Conservation (phyloP, 30 jellyfish, hydroid and myxozoan genomes). For the Turritopsis dohrnii region DNA sequence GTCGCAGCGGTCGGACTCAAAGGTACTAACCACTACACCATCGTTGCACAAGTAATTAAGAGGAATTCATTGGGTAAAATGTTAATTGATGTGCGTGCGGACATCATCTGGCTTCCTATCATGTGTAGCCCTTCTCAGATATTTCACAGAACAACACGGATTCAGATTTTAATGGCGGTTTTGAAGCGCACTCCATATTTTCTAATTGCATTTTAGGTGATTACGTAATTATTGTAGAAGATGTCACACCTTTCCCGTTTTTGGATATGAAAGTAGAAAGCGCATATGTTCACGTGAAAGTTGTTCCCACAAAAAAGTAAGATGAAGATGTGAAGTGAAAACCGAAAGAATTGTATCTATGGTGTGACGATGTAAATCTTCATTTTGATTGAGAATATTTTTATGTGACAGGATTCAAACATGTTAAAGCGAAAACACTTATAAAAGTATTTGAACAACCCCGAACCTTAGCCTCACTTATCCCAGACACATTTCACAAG, state of each 20-base stretch:
- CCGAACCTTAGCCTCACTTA: too few species aligned
- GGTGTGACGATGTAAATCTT: too few species aligned
- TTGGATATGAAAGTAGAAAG: conserved; percentile 55
- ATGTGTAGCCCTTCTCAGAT: too few species aligned
- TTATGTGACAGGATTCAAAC: too few species aligned
- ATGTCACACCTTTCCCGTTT: conserved; percentile 71
- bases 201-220: conserved; percentile 50
- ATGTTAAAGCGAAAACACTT: too few species aligned
- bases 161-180: not conserved
- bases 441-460: too few species aligned
- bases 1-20: not conserved
- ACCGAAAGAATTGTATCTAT: not conserved
- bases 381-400: too few species aligned
- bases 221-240: conserved; percentile 79
- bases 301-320: conserved; percentile 15
- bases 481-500: too few species aligned
- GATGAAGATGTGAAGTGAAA: not conserved
- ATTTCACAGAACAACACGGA: too few species aligned
- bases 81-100: too few species aligned
- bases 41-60: not conserved
- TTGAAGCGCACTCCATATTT: not conserved
- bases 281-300: conserved; percentile 57
- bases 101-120: too few species aligned
- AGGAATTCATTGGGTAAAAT: too few species aligned
- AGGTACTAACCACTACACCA: not conserved